A percentile compares a stretch with the other conserved stretches of the same genome.
Conservation (phyloP, 2,888 invertebrate genomes). For the Aspidiotus rigidus region DNA sequence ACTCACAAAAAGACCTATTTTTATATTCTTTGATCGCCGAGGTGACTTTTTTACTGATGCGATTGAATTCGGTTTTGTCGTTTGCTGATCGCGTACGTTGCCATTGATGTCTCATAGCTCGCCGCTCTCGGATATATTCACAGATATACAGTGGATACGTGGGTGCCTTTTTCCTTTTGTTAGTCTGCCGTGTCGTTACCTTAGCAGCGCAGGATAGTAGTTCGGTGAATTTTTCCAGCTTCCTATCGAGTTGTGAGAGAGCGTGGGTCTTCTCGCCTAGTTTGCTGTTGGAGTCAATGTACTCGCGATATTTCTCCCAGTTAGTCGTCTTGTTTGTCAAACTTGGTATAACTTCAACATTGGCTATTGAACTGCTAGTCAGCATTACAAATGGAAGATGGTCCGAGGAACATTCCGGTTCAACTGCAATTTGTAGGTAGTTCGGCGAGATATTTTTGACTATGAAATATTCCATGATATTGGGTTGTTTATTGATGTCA, state of each 20-base stretch:
- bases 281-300: too few relatives aligned
- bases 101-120: background rate
- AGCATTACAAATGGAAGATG: background rate
- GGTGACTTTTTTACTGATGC: too few relatives aligned
- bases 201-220: background rate
- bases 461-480: background rate
- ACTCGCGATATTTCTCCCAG: too few relatives aligned
- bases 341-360: too few relatives aligned
- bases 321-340: too few relatives aligned
- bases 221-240: background rate
- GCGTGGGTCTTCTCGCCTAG: too few relatives aligned
- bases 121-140: slow-evolving; percentile 4
- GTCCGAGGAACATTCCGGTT: background rate
- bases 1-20: too few relatives aligned
- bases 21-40: too few relatives aligned
- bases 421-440: background rate
- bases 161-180: background rate
- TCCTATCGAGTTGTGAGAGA: background rate
- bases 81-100: too few relatives aligned
- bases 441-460: background rate
- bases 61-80: too few relatives aligned
- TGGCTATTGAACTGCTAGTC: background rate
- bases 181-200: too few relatives aligned
- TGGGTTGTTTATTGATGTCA: background rate
- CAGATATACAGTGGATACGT: background rate